Base-by-base conservation (phyloP, 2,888 invertebrate genomes). In the Drosophila anomalata region DNA sequence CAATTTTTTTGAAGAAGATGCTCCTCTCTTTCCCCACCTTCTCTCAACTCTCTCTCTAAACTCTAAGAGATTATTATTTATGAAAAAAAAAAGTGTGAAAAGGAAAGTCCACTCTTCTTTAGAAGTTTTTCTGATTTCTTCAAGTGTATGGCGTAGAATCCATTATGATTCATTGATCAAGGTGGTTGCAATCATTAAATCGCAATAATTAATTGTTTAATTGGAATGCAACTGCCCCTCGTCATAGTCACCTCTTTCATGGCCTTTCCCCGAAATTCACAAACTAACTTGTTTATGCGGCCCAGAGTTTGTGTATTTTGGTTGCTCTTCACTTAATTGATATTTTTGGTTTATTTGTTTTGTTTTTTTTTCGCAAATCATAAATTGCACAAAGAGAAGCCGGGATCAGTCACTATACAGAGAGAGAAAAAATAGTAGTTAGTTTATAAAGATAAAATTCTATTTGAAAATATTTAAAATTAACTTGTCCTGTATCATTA, bases 91-190 rank as follows among this genome's bases (percentile, higher is more conserved):
- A 22, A 22, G 22, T 22, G 22, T 3, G 22, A 24, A 24, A 24
- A 24, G 22, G 22, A 22, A 22, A 4, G 22, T 22, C 22, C 4
- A 22, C 22, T 22, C 22, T 22, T 22, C 22, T 22, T 22, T 3
- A 22, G 22, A 22, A 22, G 4, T 22, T 22, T 22, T 0, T 22
- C 22, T 29, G 3, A 9, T 36, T 36, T n/a, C n/a, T 36, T 36
- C 2, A 0, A 36, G 36, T 36, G 36, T 14, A 14, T n/a, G 7
- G 2, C 7, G 12, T 33, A 11, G 33, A 33, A 33, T 12, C 3
- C 33, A n/a, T 6, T 7, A 4, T 42, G 42, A 42, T 17, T 42
- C 42, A 22, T 60, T 58, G 26, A 60, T 60, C 60, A 60, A 58
- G 59, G 46, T 60, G 60, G 24, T 29, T 29, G 8, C 9, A 7